Base-by-base conservation (phyloP, 2,797 vertebrate genomes). In the Podargus strigoides region DNA sequence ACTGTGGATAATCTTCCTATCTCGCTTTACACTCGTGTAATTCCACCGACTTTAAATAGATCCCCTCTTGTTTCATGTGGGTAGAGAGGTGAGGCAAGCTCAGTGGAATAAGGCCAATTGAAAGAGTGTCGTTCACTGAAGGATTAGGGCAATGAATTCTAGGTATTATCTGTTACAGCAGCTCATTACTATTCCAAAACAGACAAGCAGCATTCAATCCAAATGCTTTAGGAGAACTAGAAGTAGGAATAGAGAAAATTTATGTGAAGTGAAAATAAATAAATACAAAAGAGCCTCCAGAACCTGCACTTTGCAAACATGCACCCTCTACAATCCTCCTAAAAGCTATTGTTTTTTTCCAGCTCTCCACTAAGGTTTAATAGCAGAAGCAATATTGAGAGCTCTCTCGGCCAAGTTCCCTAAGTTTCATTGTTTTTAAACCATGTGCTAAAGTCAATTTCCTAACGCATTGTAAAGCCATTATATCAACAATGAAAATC, bases 181-280 rank as follows among this genome's bases (percentile, higher is more conserved):
- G 68, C 70, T 75, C 84, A 37, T 85, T 87, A 56, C 68, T 94
- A 83, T 88, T 81, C 84, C 94, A 86, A 97, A 96, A 91, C 68
- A 93, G 68, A 96, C n/a, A 63, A 60, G 85, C 34, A 75, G 47
- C 19, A 91, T 59, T 74, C 70, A 60, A 30, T 49, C 24, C 56
- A 91, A 87, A 94, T 8, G 53, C 50, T 81, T 72, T 20, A 64
- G 70, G n/a, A 85, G 67, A 94, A 84, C 58, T 12, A 70, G 2
- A 32, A 72, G 47, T 42, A 93, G 88, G 63, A 93, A 77, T 4
- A 27, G 85, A 90, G 69, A 63, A 47, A 94, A 79, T 90, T 94
- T 66, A 70, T 23, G 27, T 46, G 67, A 94, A 89, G 44, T 56
- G 42, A 75, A 67, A 47, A 55, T 34, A 79, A 96, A 64, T 15